These are phyloP conservation scores for Philotrypesis tridentata DNA, from an alignment of 1,140 invertebrate genomes.

Conservation along the genomic window DNA sequence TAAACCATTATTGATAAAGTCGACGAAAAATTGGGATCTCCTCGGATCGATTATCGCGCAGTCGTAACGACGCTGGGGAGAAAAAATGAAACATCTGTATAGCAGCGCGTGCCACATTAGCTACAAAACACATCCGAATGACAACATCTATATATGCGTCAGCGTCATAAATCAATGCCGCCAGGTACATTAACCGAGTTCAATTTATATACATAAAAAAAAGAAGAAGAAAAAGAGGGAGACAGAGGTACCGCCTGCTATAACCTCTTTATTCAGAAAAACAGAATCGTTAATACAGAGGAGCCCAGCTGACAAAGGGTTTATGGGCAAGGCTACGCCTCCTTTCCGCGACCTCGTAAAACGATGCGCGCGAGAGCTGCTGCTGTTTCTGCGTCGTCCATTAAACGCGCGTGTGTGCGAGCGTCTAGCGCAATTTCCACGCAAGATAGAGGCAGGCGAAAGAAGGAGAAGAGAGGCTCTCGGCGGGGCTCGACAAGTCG, in stretches of 20 bases:
- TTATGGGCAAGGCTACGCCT: constrained; percentile 3
- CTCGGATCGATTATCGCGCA: not conserved
- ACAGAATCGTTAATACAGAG: not conserved
- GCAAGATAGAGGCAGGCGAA: not conserved
- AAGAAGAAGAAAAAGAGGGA: not conserved
- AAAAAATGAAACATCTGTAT: constrained; percentile 5
- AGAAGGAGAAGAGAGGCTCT: not conserved
- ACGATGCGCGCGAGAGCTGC: not conserved
- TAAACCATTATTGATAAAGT: constrained; percentile 24
- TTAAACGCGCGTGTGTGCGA: constrained; percentile 3
- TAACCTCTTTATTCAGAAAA: constrained; percentile 31
- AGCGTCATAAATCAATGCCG: constrained; percentile 3
- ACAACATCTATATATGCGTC: not conserved
- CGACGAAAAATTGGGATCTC: not conserved
- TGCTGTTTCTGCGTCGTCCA: constrained; percentile 6
- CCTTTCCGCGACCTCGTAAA: constrained; percentile 29
- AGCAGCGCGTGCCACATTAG: not conserved
- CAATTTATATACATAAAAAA: not conserved
- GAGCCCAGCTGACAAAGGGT: constrained; percentile 19
- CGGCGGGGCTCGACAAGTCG: too few relatives aligned
- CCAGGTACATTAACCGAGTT: not conserved
- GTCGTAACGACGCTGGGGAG: too few relatives aligned
- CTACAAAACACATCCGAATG: not conserved
- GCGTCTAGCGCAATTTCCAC: constrained; percentile 36
- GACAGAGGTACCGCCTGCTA: not conserved